Evolutionary conservation across 1,140 invertebrate species (phyloP).

Genomic region (Oedothorax gibbosus): DNA sequence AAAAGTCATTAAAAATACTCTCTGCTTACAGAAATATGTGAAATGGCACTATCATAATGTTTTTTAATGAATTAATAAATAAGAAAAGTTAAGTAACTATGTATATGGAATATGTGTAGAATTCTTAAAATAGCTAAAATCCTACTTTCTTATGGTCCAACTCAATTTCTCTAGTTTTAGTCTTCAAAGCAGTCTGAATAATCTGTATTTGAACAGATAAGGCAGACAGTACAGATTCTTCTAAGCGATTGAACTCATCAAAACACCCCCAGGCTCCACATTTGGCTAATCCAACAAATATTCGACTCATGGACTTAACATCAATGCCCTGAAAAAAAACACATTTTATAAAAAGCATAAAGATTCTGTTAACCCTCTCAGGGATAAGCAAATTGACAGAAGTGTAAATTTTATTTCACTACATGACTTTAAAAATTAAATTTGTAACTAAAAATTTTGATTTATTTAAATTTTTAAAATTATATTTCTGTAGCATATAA

Average conservation of each 20-base stretch:
- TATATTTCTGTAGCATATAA: too few species aligned
- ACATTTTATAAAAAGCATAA: neutral
- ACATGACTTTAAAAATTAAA: too few species aligned
- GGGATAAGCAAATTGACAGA: too few species aligned
- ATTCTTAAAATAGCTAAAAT: slow-evolving; percentile 64
- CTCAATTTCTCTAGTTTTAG: slow-evolving; percentile 74
- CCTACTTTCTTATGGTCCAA: slow-evolving; percentile 84
- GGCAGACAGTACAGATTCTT: slow-evolving; percentile 91
- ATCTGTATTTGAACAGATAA: slow-evolving; percentile 91
- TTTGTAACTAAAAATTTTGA: too few species aligned
- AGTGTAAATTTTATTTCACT: too few species aligned
- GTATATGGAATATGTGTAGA: neutral
- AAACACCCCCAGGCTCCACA: slow-evolving; percentile 99
- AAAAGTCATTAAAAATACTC: too few species aligned
- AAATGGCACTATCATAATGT: neutral
- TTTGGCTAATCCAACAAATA: slow-evolving; percentile 90
- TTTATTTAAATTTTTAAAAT: too few species aligned
- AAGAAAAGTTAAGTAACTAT: neutral
- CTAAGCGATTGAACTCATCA: slow-evolving; percentile 97
- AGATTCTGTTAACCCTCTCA: too few species aligned
- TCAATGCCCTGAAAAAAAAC: slow-evolving; percentile 82
- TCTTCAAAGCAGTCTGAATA: slow-evolving; percentile 86
- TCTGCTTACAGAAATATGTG: neutral
- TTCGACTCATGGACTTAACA: slow-evolving; percentile 90
- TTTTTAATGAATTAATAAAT: neutral